Base-by-base conservation (phyloP, 2,888 invertebrate species). In the Apotomis turbidana region DNA sequence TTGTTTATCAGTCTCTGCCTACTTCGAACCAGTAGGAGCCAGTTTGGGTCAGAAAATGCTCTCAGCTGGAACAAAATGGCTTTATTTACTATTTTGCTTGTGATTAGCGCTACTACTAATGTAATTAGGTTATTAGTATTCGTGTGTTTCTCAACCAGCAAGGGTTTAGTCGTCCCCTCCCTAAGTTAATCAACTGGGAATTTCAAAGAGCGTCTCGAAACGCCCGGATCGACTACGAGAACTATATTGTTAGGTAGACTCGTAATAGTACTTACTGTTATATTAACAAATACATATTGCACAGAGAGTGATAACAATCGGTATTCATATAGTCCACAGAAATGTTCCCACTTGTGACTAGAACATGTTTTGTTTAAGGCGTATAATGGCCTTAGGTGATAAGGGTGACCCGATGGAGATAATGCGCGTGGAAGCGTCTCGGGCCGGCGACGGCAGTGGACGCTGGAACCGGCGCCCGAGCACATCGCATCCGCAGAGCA, bases 401-500 rank as follows among this genome's bases (percentile, higher is more conserved):
- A 90, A 88, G 83, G 73, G 71, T 89, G 90, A 91, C 91, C 92
- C 82, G 78, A 77, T 76, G 27, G 87, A 90, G 90, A 90, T 87
- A 81, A 82, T 73, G 75, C 74, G 75, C 74, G 75, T 79, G 78
- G 83, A 84, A 82, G 79, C 78, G 83, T 83, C 81, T 81, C 76
- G 79, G 41, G 6, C 41, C 6, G 78, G 79, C 73, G 62, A 38
- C 52, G 75, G 9, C 77, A 73, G 61, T 67, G 68, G 75, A 74
- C 75, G 74, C 67, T 52, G 63, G 70, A 61, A 73, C 70, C 75
- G 74, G 70, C 69, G 76, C 70, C 74, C 71, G 76, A 77, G 72
- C 76, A 74, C 79, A 69, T 74, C 76, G 74, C 84, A 85, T 76
- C 84, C 73, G 70, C 74, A 78, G 79, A 77, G 75, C 81, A 80